A percentile compares a stretch with the other conserved stretches of the same genome.
Evolutionary conservation across 1,140 invertebrate genomes (phyloP).

Genomic region (Trialeurodes vaporariorum): DNA sequence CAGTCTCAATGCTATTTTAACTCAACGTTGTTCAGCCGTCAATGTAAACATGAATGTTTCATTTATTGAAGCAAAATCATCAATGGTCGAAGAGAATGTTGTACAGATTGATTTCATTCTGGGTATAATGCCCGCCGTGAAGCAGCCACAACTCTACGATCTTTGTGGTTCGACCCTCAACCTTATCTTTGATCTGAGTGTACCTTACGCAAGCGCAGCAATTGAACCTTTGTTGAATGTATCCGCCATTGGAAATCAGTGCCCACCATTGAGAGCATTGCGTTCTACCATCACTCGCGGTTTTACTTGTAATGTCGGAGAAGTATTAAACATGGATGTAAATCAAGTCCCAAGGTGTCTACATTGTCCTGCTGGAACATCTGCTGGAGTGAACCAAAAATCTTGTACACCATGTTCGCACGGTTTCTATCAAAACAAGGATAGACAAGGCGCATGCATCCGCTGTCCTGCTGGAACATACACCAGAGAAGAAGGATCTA

Average conservation of each 20-base stretch:
- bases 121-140: conserved; percentile 60
- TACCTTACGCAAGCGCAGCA: conserved; percentile 80
- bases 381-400: conserved; percentile 73
- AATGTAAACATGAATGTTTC: conserved; percentile 91
- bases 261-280: conserved; percentile 75
- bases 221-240: conserved; percentile 83
- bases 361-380: conserved; percentile 90
- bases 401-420: conserved; percentile 76
- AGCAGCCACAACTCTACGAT: conserved; percentile 82
- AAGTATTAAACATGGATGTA: conserved; percentile 73
- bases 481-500: conserved; percentile 74
- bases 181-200: conserved; percentile 85
- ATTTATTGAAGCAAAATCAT: conserved; percentile 66
- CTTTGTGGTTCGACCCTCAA: conserved; percentile 86
- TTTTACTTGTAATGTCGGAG: conserved; percentile 84
- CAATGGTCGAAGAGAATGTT: conserved; percentile 69
- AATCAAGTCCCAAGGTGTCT: conserved; percentile 85
- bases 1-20: conserved; percentile 67
- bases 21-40: conserved; percentile 82
- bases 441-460: conserved; percentile 72
- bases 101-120: conserved; percentile 41
- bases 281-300: conserved; percentile 74
- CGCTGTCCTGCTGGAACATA: conserved; percentile 85
- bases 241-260: conserved; percentile 77
- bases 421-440: conserved; percentile 87